Percentiles rank a stretch among this genome's conserved stretches.
Evolutionary conservation across 1,140 invertebrate genomes (phyloP).

Genomic region (Penaeus vannamei): DNA sequence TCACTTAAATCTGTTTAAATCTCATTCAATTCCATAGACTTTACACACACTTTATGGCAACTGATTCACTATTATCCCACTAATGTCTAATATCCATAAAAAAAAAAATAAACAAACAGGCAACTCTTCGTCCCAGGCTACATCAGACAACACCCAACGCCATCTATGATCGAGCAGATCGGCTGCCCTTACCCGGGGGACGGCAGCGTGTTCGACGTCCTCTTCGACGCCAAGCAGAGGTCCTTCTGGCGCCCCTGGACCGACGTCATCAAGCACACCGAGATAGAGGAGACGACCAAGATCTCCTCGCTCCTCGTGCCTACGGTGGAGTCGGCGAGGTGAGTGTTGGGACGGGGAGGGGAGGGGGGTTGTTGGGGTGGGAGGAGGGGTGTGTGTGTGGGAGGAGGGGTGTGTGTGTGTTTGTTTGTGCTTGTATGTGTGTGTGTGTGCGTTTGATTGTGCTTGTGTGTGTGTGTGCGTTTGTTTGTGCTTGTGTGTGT

Average conservation of each 20-base stretch:
- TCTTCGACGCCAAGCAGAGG: conserved; percentile 76
- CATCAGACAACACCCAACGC: conserved; percentile 78
- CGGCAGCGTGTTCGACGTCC: conserved; percentile 84
- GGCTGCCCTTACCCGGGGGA: conserved; percentile 83
- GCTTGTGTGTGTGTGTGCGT: too few species aligned
- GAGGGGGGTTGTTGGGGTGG: background rate
- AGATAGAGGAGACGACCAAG: conserved; percentile 76
- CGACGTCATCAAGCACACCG: conserved; percentile 77
- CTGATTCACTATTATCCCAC: too few species aligned
- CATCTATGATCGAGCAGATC: conserved; percentile 78
- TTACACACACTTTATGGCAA: too few species aligned
- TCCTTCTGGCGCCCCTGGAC: conserved; percentile 82
- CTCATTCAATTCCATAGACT: too few species aligned
- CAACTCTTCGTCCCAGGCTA: conserved; percentile 71
- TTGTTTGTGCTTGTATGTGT: too few species aligned
- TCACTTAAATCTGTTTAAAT: too few species aligned
- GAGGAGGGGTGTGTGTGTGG: too few species aligned
- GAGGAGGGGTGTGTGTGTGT: too few species aligned
- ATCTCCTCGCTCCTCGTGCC: conserved; percentile 86
- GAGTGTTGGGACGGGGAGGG: background rate
- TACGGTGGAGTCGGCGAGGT: conserved; percentile 89
- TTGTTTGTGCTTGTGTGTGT: too few species aligned
- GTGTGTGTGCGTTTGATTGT: too few species aligned
- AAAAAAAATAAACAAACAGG: background rate
- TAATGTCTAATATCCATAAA: too few species aligned